Evolutionary conservation across 2,113 vertebrate genomes (phyloP), one percentile per base, ranked within the genome.

Genomic region (Ceyx cyanopectus): DNA sequence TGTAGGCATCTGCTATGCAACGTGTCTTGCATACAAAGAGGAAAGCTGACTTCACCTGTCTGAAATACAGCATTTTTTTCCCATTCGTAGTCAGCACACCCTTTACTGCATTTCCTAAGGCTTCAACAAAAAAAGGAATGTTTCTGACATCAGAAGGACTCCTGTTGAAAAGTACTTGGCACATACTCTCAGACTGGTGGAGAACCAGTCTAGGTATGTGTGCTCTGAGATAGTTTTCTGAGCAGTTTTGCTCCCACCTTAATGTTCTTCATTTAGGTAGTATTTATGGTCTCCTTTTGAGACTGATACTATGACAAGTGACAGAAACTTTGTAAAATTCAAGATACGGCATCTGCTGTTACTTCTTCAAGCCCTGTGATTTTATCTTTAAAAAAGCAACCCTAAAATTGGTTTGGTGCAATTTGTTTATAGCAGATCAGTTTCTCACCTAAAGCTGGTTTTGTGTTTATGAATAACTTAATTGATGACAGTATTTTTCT

Each of bases 401-500:
- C 27, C 70, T 73, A 62, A 77, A 62, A 69, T 17, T 65, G 45
- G 10, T 73, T 73, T 85, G 14, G 67, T 69, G 29, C 32, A 62
- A 2, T 58, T 85, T 57, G n/a, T 69, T 85, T 76, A 45, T 41
- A 66, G 51, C 46, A 73, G 57, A 79, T 87, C 74, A 73, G 50
- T 72, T 84, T 78, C 30, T 81, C 43, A 80, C 67, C 50, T 80
- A 9, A 72, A 80, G 65, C 37, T 77, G 4, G 3, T 72, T 60
- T 88, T 57, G 32, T 89, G 14, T 53, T 87, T 89, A 73, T 73
- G 89, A 91, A 43, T 84, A 79, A 51, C 46, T 40, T 78, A 32
- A 80, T 69, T 81, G 61, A 85, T 79, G 62, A 10, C 50, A 76
- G 30, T 76, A 51, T 80, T 92, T 92, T 95, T 87, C 78, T 89